A percentile compares a stretch with the other conserved stretches of the same genome.
Evolutionary conservation across 2,797 vertebrate genomes (phyloP).

Genomic region (Fringilla coelebs): DNA sequence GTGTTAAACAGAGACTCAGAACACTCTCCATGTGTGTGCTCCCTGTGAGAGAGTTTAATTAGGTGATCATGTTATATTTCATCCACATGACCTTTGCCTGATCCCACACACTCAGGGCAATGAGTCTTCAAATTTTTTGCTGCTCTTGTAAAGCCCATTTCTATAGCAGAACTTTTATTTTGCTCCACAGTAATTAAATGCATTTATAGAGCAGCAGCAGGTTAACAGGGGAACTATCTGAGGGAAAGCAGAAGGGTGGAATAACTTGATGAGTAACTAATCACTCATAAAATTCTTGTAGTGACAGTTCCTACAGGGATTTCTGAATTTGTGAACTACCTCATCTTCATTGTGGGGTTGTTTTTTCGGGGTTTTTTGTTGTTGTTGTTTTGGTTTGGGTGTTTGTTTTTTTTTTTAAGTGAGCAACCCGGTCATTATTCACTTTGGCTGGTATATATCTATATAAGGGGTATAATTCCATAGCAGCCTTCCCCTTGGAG

Average conservation of each 20-base stretch:
- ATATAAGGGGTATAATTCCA: neutral
- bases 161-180: neutral
- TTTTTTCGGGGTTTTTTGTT: neutral
- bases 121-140: neutral
- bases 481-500: neutral
- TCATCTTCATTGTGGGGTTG: neutral
- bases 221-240: neutral
- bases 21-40: neutral
- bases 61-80: neutral
- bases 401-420: neutral
- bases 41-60: neutral
- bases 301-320: neutral
- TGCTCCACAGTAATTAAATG: conserved; percentile 1
- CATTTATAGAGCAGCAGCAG: conserved; percentile 1
- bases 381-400: no score
- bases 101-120: neutral
- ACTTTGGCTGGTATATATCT: neutral
- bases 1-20: neutral
- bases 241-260: neutral
- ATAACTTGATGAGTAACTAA: neutral
- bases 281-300: conserved; percentile 21
- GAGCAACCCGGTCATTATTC: neutral
- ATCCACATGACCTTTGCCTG: neutral
- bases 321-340: neutral
- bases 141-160: neutral